These are phyloP conservation scores for Achroia grisella DNA, from an alignment of 1,140 invertebrate genomes.

Conservation along the genomic window DNA sequence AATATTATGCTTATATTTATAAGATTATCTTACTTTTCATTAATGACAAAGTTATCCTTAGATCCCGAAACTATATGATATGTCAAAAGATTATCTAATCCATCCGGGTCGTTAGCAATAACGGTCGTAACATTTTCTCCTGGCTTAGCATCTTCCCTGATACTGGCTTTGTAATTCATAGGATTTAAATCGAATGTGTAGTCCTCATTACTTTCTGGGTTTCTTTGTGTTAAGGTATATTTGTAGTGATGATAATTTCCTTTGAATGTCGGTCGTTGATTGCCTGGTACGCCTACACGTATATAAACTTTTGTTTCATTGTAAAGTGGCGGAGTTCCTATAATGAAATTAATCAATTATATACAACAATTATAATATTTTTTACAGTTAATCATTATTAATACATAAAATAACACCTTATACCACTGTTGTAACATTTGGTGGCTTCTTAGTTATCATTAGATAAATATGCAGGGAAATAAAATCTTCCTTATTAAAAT, in stretches of 20 bases:
- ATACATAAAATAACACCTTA: no score
- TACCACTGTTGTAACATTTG: no score
- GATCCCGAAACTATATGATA: slow-evolving; percentile 84
- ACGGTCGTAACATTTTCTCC: slow-evolving; percentile 83
- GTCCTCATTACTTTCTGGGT: slow-evolving; percentile 47
- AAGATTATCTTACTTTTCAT: slow-evolving; percentile 75
- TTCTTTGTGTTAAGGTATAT: slow-evolving; percentile 40
- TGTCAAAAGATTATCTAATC: slow-evolving; percentile 79
- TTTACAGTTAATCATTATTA: no score
- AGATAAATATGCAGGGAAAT: no score
- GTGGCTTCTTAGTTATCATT: no score
- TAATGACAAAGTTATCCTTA: slow-evolving; percentile 86
- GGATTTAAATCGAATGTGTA: slow-evolving; percentile 73
- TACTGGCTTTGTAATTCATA: slow-evolving; percentile 79
- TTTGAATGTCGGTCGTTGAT: slow-evolving; percentile 84
- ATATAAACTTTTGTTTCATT: slow-evolving; percentile 79
- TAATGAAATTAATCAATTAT: no score
- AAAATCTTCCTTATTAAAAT: no score
- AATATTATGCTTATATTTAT: no score
- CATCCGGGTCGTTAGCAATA: slow-evolving; percentile 84
- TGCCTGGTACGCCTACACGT: slow-evolving; percentile 83
- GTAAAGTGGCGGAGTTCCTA: slow-evolving; percentile 76
- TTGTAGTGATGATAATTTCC: slow-evolving; percentile 78
- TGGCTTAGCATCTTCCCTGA: slow-evolving; percentile 80
- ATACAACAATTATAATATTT: neutral